Base-by-base conservation (phyloP, 2,113 vertebrate genomes). In the Strix aluco region DNA sequence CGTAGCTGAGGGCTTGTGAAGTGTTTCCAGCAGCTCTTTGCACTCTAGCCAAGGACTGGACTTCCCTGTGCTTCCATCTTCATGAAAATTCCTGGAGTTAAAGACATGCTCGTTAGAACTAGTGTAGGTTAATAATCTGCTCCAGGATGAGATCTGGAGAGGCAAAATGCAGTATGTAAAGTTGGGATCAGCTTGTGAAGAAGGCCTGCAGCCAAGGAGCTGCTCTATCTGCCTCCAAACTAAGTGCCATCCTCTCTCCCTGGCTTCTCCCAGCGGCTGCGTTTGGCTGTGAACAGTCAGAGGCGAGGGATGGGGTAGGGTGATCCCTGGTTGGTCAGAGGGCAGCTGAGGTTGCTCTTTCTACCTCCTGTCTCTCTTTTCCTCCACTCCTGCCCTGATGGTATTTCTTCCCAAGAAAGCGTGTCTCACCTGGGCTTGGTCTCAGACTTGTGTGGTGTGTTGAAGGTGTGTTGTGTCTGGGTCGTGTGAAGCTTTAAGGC, bases 401-500 rank as follows among this genome's bases (percentile, higher is more conserved):
- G 22, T 15, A 66, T 59, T 86, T 73, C 72, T 86, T 81, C 59
- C 32, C 23, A 51, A 40, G 63, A 49, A 67, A 40, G 27, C 58
- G 4, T 0, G 0, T 63, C 77, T 92, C 27, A 26, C 10, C 23
- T 17, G 26, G 54, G 21, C 66, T 93, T 61, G 34, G 38, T 70
- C 81, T 92, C 46, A 22, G 61, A 16, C 72, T 75, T 84, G 14
- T 38, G 40, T 67, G 44, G 5, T 47, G 25, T 58, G 14, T 27
- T 59, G 79, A 46, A 59, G 63, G n/a, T 59, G 16, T 58, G 30
- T 55, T 59, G 46, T 57, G 78, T 44, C 66, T 74, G 58, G 55
- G 81, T 92, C 51, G 36, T 0, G 0, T 0, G 0, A 77, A 82
- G 47, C 66, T 77, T 77, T 81, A 52, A 70, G 63, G 27, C 1